phyloP scores from a whole-genome alignment of 2,113 vertebrate species.

The Boulengeromyrus knoepffleri region DNA sequence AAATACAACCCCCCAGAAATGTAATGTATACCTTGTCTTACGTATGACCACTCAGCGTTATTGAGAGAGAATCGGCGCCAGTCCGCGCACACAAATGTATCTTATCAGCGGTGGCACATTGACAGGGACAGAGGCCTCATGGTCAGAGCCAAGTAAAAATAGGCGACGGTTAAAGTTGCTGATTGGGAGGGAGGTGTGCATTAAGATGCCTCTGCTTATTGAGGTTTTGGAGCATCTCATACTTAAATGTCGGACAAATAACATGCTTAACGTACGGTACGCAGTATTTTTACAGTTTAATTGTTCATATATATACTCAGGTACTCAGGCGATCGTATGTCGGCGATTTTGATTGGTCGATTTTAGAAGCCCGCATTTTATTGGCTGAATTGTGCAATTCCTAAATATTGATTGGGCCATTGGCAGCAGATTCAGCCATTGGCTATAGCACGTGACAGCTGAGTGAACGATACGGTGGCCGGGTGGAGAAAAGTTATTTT shows the following conservation, averaged over 20 bases:
- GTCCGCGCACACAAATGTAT: background rate
- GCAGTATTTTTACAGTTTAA: background rate
- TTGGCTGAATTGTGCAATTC: background rate
- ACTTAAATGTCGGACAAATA: background rate
- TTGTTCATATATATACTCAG: conserved; percentile 2
- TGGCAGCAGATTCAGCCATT: background rate
- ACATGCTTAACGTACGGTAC: background rate
- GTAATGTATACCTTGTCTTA: background rate
- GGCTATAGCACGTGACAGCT: background rate
- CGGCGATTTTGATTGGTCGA: background rate
- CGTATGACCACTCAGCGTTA: background rate
- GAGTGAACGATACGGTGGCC: conserved; percentile 4
- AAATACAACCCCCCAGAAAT: background rate
- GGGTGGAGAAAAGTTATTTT: background rate
- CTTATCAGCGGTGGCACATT: background rate
- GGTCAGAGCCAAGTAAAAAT: background rate
- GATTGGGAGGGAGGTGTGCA: background rate
- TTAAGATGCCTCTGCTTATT: background rate
- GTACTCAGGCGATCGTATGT: background rate
- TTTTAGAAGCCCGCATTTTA: background rate
- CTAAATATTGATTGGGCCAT: background rate
- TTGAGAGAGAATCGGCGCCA: background rate
- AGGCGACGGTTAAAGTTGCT: background rate
- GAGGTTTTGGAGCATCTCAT: background rate
- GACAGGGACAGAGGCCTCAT: background rate